These are phyloP conservation scores for Tipula confusa DNA, from an alignment of 2,888 invertebrate species.

Conservation along the genomic window DNA sequence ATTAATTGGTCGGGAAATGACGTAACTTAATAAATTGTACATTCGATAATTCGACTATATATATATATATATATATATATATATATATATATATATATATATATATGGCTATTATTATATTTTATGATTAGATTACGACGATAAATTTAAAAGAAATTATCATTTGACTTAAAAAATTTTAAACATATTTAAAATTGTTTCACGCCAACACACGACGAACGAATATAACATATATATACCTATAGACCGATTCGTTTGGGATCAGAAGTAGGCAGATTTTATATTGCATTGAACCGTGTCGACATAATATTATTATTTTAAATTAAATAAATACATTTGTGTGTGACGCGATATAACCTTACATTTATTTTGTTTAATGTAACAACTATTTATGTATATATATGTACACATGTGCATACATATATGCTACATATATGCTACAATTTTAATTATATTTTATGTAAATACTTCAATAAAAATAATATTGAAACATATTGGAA, in stretches of 20 bases:
- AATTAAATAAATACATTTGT: background rate
- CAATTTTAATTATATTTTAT: constrained; percentile 20
- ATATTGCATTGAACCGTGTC: background rate
- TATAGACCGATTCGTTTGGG: background rate
- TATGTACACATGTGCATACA: background rate
- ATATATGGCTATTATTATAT: no score
- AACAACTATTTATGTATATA: background rate
- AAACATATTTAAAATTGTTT: background rate
- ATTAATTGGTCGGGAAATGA: background rate
- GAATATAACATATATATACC: background rate
- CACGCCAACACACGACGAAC: background rate
- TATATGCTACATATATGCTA: background rate
- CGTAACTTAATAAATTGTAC: background rate
- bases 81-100: no score
- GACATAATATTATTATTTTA: background rate
- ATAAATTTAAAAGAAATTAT: background rate
- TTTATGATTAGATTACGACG: background rate
- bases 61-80: no score
- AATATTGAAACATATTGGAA: constrained; percentile 12
- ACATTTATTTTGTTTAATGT: background rate
- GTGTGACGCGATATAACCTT: background rate
- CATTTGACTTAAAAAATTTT: no score
- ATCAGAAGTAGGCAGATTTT: background rate
- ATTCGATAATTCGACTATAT: background rate
- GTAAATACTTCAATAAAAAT: constrained; percentile 15